A percentile compares a stretch with the other conserved stretches of the same genome.
These are phyloP conservation scores for Pogona vitticeps DNA, from an alignment of 2,113 vertebrate genomes.

Conservation along the genomic window DNA sequence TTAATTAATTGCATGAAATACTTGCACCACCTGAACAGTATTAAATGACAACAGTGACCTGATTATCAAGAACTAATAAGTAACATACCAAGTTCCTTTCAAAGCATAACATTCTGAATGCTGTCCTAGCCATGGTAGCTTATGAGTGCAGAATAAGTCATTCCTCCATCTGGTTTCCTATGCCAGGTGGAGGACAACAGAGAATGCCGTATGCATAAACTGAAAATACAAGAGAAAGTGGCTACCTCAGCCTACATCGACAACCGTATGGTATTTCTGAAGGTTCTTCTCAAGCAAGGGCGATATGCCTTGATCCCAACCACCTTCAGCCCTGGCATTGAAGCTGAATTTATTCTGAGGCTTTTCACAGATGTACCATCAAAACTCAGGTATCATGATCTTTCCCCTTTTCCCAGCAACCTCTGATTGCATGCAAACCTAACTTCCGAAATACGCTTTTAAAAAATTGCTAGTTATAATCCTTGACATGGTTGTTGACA, in stretches of 20 bases:
- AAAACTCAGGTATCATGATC: slow-evolving; percentile 79
- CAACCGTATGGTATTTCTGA: slow-evolving; percentile 86
- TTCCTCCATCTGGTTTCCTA: background rate
- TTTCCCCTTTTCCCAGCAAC: background rate
- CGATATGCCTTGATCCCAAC: slow-evolving; percentile 90
- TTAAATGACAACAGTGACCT: too few relatives aligned
- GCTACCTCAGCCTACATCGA: slow-evolving; percentile 85
- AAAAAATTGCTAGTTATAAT: too few relatives aligned
- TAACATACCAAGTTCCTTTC: too few relatives aligned
- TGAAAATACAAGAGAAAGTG: slow-evolving; percentile 82
- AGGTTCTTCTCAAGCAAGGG: slow-evolving; percentile 78
- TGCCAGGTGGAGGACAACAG: slow-evolving; percentile 92
- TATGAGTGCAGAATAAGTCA: background rate
- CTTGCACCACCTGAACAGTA: background rate
- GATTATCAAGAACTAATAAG: too few relatives aligned
- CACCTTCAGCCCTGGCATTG: slow-evolving; percentile 78
- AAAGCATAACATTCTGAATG: too few relatives aligned
- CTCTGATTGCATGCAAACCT: too few relatives aligned
- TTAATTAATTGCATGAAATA: too few relatives aligned
- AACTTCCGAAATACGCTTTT: too few relatives aligned
- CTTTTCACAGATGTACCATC: slow-evolving; percentile 87
- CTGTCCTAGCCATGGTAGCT: background rate
- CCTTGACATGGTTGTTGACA: too few relatives aligned
- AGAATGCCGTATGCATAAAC: slow-evolving; percentile 86
- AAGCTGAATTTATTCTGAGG: slow-evolving; percentile 84